Evolutionary conservation across 2,113 vertebrate genomes (phyloP), one percentile per base, ranked within the genome.

Genomic region (Corythaixoides concolor): DNA sequence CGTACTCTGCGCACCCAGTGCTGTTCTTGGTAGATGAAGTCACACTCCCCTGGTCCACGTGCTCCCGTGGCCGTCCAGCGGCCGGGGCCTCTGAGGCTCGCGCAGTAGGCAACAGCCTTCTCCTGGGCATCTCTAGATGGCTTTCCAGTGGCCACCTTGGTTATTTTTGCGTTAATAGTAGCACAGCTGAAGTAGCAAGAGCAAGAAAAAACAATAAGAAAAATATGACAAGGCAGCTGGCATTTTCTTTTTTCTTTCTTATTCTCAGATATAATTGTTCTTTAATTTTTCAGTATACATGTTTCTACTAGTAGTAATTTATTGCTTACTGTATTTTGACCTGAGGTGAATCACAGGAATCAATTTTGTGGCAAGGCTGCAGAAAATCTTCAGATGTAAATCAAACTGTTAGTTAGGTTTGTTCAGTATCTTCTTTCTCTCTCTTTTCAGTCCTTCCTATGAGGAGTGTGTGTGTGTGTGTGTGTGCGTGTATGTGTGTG

Each of bases 391-490:
- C 11, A 11, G 6, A 5, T 45, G 35, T 75, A 59, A 75, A 28
- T 78, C 20, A 5, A 67, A 28, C 17, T 35, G 9, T 12, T 59
- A 0, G 9, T 12, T 59, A 0, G 33, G 13, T 76, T 62, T 35
- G 17, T 50, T 56, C 23, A 37, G 12, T 30, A n/a, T 35, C 22
- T 32, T 66, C 24, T 15, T 69, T 53, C 13, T 21, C 4, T 55
- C 13, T 74, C 22, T 8, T 64, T 63, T 45, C 17, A 12, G 0
- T 33, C 19, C 32, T 35, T 22, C 6, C 1, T 3, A 0, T 52
- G 59, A 70, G 15, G 20, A 53, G 7, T 8, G 41, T n/a, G 7
- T 45, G 13, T n/a, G 19, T 52, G 23, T 30, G 7, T 64, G 21
- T 52, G 67, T 52, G 33, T 32, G 16, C n/a, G n/a, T n/a, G n/a